Evolutionary conservation across 53 echinoderm and acorn worm species (phyloP).

Genomic region (Crossaster papposus): DNA sequence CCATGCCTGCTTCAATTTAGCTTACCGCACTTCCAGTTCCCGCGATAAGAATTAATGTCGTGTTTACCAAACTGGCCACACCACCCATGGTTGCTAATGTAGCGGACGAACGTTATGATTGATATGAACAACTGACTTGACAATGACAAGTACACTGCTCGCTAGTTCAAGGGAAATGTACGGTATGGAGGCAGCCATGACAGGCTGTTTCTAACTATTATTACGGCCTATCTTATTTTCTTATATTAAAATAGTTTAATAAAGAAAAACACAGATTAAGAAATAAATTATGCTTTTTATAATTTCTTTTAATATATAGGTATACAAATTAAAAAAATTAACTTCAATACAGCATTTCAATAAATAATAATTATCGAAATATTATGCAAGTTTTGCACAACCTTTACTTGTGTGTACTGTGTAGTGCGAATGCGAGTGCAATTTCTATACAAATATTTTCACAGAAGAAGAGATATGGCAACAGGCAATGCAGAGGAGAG

Average conservation of each 20-base stretch:
- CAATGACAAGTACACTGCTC: not conserved
- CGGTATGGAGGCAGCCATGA: conserved; percentile 68
- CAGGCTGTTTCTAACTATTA: conserved; percentile 34
- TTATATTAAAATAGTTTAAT: not conserved
- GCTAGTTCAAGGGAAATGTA: not conserved
- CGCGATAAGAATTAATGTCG: conserved; percentile 64
- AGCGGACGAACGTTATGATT: too few species aligned
- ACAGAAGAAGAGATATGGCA: conserved; percentile 36
- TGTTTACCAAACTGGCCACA: not conserved
- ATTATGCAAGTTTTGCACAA: too few species aligned
- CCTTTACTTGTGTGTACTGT: too few species aligned
- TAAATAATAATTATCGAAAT: too few species aligned
- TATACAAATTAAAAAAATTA: too few species aligned
- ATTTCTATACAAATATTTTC: not conserved
- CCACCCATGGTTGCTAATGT: conserved; percentile 4
- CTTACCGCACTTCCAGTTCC: conserved; percentile 68
- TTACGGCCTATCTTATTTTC: not conserved
- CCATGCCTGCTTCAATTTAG: too few species aligned
- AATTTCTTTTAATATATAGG: too few species aligned
- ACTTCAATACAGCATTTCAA: too few species aligned
- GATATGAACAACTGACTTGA: too few species aligned
- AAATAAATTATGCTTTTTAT: too few species aligned
- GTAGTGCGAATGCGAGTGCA: not conserved
- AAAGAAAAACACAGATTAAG: too few species aligned
- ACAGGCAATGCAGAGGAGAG: conserved; percentile 64